Conservation (phyloP, 2,113 vertebrate species). For the Holacanthus passer region DNA sequence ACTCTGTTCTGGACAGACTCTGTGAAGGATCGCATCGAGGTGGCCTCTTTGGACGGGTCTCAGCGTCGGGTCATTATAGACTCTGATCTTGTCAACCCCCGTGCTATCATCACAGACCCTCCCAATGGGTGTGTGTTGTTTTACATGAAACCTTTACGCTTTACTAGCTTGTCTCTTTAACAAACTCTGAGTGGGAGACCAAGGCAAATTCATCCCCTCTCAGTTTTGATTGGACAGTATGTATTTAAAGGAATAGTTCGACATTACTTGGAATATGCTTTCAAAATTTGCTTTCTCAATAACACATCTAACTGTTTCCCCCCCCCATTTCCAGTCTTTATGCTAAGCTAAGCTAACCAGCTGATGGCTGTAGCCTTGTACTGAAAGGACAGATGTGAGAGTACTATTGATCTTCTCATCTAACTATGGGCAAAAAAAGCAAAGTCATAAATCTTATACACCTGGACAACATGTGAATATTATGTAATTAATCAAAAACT, state of each 20-base stretch:
- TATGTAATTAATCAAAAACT: no score
- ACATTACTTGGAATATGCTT: neutral
- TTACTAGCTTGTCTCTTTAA: neutral
- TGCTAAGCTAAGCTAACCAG: no score
- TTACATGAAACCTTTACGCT: neutral
- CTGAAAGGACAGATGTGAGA: no score
- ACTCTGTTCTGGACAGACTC: conserved; percentile 97
- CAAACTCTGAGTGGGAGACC: neutral
- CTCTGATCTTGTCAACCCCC: conserved; percentile 90
- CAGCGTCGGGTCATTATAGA: conserved; percentile 91
- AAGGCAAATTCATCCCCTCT: neutral
- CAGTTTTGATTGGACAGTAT: no score
- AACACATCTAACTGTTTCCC: no score
- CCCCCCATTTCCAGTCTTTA: no score
- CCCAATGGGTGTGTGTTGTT: conserved; percentile 84
- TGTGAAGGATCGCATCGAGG: conserved; percentile 89
- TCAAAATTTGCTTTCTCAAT: neutral
- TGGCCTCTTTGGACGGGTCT: conserved; percentile 90
- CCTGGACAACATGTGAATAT: no score
- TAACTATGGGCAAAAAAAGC: no score
- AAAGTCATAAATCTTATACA: no score
- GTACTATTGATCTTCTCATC: no score
- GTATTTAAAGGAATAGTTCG: neutral
- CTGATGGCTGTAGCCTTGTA: no score
- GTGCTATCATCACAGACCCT: conserved; percentile 89